Base-by-base conservation (phyloP, 2,888 invertebrate genomes). In the Parascotia fuliginaria region DNA sequence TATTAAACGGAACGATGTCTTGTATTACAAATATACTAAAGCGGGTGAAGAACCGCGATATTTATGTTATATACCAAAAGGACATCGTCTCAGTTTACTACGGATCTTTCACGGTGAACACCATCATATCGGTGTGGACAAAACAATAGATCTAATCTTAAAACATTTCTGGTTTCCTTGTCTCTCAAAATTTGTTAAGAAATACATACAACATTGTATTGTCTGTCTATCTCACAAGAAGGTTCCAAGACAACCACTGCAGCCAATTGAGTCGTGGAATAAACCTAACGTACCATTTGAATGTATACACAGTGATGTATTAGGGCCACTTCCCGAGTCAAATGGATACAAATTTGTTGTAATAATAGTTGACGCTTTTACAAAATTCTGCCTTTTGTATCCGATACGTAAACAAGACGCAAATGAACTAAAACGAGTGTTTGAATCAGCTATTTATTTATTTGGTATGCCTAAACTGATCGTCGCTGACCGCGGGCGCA, bases 101-200 rank as follows among this genome's bases (percentile, higher is more conserved):
- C 2, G 70, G 0, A 27, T 72, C 0, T 75, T 72, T 39, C 70
- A 73, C 12, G 63, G 61, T 16, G 58, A 70, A 34, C 70, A 70
- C 27, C 36, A 49, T 0, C 66, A 68, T 19, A 41, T 55, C 0
- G 43, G 58, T 5, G 36, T 24, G 0, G 65, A 66, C 0, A 66
- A 60, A 40, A 60, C 62, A 0, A 0, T 16, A 0, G 62, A 68
- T 5, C 32, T 65, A 0, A 62, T 66, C 1, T 7, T 63, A 0
- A 42, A 39, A 4, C 58, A 70, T 36, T 67, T 70, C 39, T 70
- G 65, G 67, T 70, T 70, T 9, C 65, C 69, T 0, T 46, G 58
- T 0, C 5, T 65, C 0, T 11, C 46, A 5, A 22, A 28, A 9
- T 64, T 65, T 47, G 60, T 60, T 0, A 1, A 1, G 2, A 69